Base-by-base conservation (phyloP, 2,888 invertebrate species). In the Hecatera dysodea region DNA sequence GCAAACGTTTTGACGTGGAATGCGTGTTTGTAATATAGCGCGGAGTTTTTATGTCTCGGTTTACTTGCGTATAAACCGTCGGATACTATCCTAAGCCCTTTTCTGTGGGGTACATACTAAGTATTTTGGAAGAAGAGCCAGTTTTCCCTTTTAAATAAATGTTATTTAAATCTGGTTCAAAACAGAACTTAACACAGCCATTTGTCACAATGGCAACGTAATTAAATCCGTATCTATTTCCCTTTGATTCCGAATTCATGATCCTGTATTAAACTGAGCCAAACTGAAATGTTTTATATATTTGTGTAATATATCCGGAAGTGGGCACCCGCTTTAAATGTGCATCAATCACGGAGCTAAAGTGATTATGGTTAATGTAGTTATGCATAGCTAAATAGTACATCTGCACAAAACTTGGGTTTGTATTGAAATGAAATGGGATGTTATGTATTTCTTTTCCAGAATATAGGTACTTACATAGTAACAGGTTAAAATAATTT, bases 261-360 rank as follows among this genome's bases (percentile, higher is more conserved):
- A 81, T 71, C 71, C 72, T 39, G 63, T 71, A 79, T 65, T 60
- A 67, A 76, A 68, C 36, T 50, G 46, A 64, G 52, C 66, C 50
- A 52, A 60, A 60, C 39, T 48, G 48, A 68, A 78, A 73, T 78
- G 63, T 74, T 81, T 79, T 78, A 77, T 74, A 74, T 64, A 68
- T 67, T 67, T 72, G 67, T 59, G 67, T 68, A 80, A 76, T 67
- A 62, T 59, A 59, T 46, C 29, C 60, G 75, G 71, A 78, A 65
- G 56, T 50, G 72, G 59, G 44, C 6, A 50, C 12, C 59, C 73
- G 63, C 19, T 62, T 53, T 56, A 69, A 80, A 67, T 82, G 70
- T 69, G 80, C 79, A 80, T 82, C 80, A 78, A 80, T 80, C 82
- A 78, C 39, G 63, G 55, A 70, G 59, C 66, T 74, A 70, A 74